These are phyloP conservation scores for Phania funesta DNA, from an alignment of 2,888 invertebrate genomes.

Conservation along the genomic window DNA sequence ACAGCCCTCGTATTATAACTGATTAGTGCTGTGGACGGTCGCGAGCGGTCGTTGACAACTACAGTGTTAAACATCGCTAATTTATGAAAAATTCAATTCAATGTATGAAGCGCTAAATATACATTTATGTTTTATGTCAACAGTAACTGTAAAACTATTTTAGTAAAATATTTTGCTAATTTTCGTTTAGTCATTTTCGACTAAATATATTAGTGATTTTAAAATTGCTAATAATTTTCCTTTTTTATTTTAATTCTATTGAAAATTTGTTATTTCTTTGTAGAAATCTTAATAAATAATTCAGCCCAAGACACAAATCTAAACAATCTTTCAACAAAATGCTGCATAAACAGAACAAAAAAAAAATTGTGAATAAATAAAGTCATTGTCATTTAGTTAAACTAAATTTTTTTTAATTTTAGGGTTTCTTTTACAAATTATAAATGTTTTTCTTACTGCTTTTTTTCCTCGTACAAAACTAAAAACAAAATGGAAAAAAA, in stretches of 20 bases:
- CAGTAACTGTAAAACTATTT: too few relatives aligned
- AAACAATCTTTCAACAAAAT: slow-evolving; percentile 3
- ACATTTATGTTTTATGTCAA: too few relatives aligned
- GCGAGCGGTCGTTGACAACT: too few relatives aligned
- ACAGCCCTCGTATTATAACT: too few relatives aligned
- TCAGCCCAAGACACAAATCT: slow-evolving; percentile 18
- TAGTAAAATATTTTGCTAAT: too few relatives aligned
- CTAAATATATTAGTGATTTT: too few relatives aligned
- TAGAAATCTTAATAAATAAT: slow-evolving; percentile 7
- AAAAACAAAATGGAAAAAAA: background rate
- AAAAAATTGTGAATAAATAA: slow-evolving; percentile 30
- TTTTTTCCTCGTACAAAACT: too few relatives aligned
- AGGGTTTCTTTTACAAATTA: background rate
- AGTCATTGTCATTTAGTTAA: slow-evolving; percentile 48
- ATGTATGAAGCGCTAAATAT: too few relatives aligned
- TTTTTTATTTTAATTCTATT: background rate
- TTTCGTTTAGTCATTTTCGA: too few relatives aligned
- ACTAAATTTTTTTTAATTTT: slow-evolving; percentile 1
- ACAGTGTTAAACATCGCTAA: too few relatives aligned
- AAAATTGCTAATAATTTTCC: background rate
- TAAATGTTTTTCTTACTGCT: slow-evolving; percentile 2
- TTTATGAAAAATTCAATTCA: too few relatives aligned
- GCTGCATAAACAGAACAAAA: background rate
- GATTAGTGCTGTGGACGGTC: too few relatives aligned
- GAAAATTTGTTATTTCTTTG: background rate